Evolutionary conservation across 2,888 invertebrate genomes (phyloP), one percentile per base, ranked within the genome.

Genomic region (Pocota personata): DNA sequence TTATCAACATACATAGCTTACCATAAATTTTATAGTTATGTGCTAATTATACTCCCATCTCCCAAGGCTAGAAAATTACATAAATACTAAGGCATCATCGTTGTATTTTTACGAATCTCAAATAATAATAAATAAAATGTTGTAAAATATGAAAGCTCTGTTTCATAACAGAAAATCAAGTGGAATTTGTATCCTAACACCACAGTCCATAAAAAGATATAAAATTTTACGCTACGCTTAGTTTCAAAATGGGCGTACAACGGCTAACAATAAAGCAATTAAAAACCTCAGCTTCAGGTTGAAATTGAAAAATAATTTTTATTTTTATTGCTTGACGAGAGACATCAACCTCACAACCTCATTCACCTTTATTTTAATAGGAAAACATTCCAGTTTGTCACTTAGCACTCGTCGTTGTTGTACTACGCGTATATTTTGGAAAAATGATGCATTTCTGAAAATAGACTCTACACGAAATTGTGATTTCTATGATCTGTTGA

Each of bases 191-290:
- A 69, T 43, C 60, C 40, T 16, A 40, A 40, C 16, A 32, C 21
- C 27, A 48, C 32, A 57, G 24, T 58, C 27, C 62, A 62, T 50
- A 50, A 48, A 58, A 40, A 37, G 50, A 55, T 24, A 75, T 75
- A 66, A 46, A 24, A 67, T 77, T 37, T 67, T 50, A 67, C 58
- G 76, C 76, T 50, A 66, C 66, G 66, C 66, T 76, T 58, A 27
- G 35, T 32, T 76, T 37, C 32, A 43, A 67, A 76, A 37, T 27
- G 58, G 40, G 40, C 32, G 40, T 69, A 77, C 16, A 40, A 19
- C 35, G 50, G 40, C 73, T 14, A 46, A 62, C 62, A 52, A 57
- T 50, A 37, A 60, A 60, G 32, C 67, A 60, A 77, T 67, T 67
- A 48, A 58, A 46, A 55, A 52, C n/a, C 21, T 7, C 24, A 1